These are phyloP conservation scores for Apostichopus leukothele DNA, from an alignment of 53 echinoderm and acorn worm species.

Conservation along the genomic window DNA sequence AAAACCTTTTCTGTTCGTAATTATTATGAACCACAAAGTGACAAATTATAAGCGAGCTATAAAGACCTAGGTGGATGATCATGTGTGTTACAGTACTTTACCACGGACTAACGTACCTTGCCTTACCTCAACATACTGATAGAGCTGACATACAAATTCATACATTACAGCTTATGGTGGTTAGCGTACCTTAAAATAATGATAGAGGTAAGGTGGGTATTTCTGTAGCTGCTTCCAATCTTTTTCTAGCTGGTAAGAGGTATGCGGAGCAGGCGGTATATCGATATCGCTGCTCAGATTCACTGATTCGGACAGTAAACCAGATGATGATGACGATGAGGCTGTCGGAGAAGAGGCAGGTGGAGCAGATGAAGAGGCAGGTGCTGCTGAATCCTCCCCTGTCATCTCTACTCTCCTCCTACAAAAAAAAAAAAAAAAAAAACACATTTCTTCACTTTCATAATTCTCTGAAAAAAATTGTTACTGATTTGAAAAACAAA, in stretches of 20 bases:
- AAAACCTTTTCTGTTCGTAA: too few relatives aligned
- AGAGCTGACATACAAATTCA: too few relatives aligned
- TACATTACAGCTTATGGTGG: neutral
- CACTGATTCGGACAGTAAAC: neutral
- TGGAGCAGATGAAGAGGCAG: neutral
- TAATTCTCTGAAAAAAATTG: too few relatives aligned
- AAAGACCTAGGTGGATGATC: too few relatives aligned
- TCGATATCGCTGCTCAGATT: constrained; percentile 44
- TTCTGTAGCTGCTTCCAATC: constrained; percentile 81
- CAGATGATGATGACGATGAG: neutral
- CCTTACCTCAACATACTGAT: too few relatives aligned
- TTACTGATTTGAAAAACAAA: too few relatives aligned
- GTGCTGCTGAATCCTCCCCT: neutral
- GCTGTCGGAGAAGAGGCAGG: neutral
- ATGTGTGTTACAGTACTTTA: too few relatives aligned
- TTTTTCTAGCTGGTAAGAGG: constrained; percentile 79
- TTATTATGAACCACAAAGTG: too few relatives aligned
- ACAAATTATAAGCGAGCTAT: too few relatives aligned
- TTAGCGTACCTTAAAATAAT: constrained; percentile 84
- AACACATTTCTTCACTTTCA: too few relatives aligned
- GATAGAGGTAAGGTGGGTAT: constrained; percentile 65
- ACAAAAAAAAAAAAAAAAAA: neutral
- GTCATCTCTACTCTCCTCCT: constrained; percentile 12
- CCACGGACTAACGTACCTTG: too few relatives aligned
- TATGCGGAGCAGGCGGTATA: constrained; percentile 68